Evolutionary conservation across 2,888 invertebrate species (phyloP).

Genomic region (Mamestra brassicae): DNA sequence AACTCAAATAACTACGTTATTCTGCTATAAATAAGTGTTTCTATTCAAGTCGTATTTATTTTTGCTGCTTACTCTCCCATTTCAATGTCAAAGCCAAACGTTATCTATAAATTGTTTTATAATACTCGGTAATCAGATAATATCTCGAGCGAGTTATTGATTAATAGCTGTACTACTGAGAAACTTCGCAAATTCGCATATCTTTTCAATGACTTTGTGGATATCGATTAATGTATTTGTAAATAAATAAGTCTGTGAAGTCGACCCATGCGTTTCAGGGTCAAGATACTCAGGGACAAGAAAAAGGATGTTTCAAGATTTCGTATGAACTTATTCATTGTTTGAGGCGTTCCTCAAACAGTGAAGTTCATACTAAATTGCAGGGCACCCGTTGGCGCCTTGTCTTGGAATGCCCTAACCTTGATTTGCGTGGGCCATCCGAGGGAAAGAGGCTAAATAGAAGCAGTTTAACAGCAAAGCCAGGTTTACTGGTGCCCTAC

Average conservation of each 20-base stretch:
- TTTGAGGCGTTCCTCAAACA: background rate
- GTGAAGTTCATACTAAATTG: too few species aligned
- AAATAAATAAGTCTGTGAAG: background rate
- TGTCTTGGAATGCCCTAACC: background rate
- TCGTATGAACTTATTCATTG: background rate
- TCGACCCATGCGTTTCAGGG: background rate
- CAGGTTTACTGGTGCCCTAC: background rate
- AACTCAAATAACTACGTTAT: background rate
- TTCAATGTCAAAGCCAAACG: conserved; percentile 5
- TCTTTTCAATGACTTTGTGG: background rate
- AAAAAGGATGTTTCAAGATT: background rate
- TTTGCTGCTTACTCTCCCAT: background rate
- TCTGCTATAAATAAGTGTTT: background rate
- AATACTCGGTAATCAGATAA: conserved; percentile 10
- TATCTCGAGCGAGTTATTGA: background rate
- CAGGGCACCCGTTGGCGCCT: background rate
- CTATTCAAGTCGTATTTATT: background rate
- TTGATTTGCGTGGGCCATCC: background rate
- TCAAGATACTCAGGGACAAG: background rate
- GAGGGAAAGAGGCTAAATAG: background rate
- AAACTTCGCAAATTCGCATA: background rate
- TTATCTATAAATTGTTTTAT: background rate
- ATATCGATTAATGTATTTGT: background rate
- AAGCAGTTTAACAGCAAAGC: background rate
- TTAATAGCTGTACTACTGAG: background rate